Percentiles rank a stretch among this genome's conserved stretches.
These are phyloP conservation scores for Saccostrea echinata DNA, from an alignment of 1,140 invertebrate genomes.

Conservation along the genomic window DNA sequence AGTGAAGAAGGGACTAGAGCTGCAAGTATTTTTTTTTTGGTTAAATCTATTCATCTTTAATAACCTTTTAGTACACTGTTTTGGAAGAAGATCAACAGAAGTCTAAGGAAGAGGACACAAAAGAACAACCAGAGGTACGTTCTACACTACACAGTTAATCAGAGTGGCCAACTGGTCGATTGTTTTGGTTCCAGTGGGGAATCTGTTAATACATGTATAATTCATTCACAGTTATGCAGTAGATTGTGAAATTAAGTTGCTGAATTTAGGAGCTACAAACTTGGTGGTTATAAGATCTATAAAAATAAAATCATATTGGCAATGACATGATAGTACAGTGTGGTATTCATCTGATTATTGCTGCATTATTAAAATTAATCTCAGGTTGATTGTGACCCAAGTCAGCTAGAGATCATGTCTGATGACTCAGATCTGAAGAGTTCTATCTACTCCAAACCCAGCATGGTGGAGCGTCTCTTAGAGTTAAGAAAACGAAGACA, in stretches of 20 bases:
- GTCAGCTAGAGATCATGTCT: slow-evolving; percentile 47
- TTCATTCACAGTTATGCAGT: neutral
- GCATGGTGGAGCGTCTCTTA: slow-evolving; percentile 74
- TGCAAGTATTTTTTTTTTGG: neutral
- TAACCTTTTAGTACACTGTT: neutral
- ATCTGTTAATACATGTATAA: neutral
- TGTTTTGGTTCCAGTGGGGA: neutral
- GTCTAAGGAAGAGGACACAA: neutral
- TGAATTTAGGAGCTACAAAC: no score
- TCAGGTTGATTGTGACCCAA: slow-evolving; percentile 45
- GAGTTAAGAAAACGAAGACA: slow-evolving; percentile 72
- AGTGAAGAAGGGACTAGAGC: neutral
- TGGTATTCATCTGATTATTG: no score
- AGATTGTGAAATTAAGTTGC: no score
- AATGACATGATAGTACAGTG: neutral
- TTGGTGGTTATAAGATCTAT: no score
- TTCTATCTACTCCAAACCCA: slow-evolving; percentile 66
- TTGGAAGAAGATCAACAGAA: neutral
- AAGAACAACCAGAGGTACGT: neutral
- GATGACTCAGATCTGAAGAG: slow-evolving; percentile 54
- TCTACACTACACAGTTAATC: neutral
- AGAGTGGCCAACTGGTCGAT: neutral
- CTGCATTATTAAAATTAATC: neutral
- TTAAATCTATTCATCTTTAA: neutral
- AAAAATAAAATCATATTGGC: no score